Percentiles rank a stretch among this genome's conserved stretches.
These are phyloP conservation scores for Adelognathus sp. DNA, from an alignment of 2,888 invertebrate species.

Conservation along the genomic window DNA sequence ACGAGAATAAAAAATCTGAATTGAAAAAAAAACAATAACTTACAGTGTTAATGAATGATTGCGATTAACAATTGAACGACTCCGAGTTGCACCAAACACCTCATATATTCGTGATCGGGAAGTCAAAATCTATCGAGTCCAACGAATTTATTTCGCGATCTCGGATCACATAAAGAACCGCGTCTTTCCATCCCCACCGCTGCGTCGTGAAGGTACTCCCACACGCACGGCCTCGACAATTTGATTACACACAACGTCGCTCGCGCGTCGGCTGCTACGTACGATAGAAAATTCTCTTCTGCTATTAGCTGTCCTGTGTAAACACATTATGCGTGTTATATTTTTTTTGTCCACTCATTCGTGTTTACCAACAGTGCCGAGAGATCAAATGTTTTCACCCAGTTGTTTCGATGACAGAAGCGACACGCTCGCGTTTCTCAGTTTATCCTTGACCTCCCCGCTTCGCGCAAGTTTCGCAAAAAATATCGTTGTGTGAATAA, in stretches of 20 bases:
- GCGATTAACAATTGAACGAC: too few species aligned
- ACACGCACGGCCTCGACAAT: not conserved
- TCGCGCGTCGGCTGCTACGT: conserved; percentile 27
- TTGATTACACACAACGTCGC: not conserved
- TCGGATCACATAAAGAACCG: too few species aligned
- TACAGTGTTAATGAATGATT: too few species aligned
- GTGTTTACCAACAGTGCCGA: too few species aligned
- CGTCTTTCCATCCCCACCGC: too few species aligned
- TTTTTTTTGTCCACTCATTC: conserved; percentile 3
- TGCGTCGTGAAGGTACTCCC: too few species aligned
- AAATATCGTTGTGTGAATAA: conserved; percentile 37
- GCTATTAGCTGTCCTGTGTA: conserved; percentile 22
- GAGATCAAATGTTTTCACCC: conserved; percentile 25
- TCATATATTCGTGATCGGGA: too few species aligned
- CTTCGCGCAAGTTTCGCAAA: conserved; percentile 21
- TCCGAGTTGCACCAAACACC: too few species aligned
- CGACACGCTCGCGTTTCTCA: not conserved
- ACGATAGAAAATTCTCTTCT: not conserved
- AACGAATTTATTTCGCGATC: too few species aligned
- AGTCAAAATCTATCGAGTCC: too few species aligned
- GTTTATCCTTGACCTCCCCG: conserved; percentile 13
- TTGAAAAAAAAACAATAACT: too few species aligned
- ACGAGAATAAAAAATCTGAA: too few species aligned
- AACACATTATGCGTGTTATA: conserved; percentile 23
- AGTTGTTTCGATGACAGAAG: conserved; percentile 1